Base-by-base conservation (phyloP, 2,888 invertebrate genomes). In the Cerastis leucographa region DNA sequence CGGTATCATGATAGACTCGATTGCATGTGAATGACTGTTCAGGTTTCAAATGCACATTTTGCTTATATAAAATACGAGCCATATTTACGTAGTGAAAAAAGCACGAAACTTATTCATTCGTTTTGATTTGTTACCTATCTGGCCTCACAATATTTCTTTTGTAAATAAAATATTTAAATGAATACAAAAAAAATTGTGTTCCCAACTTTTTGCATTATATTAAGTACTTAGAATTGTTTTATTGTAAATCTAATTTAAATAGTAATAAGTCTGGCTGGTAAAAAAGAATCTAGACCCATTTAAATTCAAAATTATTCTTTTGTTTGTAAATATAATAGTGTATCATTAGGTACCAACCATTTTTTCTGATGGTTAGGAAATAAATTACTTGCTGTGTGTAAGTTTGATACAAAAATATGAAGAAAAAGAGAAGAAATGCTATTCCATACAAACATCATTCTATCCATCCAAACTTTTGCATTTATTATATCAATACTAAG, bases 21-120 rank as follows among this genome's bases (percentile, higher is more conserved):
- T 78, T 72, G 84, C 84, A 85, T 85, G 74, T 67, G 79, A 84
- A 83, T 72, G 51, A 73, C 75, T 72, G 40, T 83, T 79, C 61
- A 44, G 56, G 17, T 66, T 76, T 66, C 54, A 54, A 72, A 83
- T 74, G 59, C 8, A 46, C 74, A 85, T 83, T 79, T 70, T 76
- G 59, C 51, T 51, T 54, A 62, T 73, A 76, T 42, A 71, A 72
- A 76, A 72, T 61, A 67, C 40, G 40, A 66, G n/a, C 12, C 11
- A 64, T 85, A 73, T 56, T 77, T 81, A 66, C 44, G 35, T 69
- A 59, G 51, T 49, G 51, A 76, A 65, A 74, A 61, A 49, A 76
- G 61, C n/a, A n/a, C 2, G 22, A 62, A 74, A 44, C 44, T 56
- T 35, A 56, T 56, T 44, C 44, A 70, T 61, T 76, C 42, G 6